These are phyloP conservation scores for Tenthredo distinguenda DNA, from an alignment of 2,888 invertebrate species.

Conservation along the genomic window DNA sequence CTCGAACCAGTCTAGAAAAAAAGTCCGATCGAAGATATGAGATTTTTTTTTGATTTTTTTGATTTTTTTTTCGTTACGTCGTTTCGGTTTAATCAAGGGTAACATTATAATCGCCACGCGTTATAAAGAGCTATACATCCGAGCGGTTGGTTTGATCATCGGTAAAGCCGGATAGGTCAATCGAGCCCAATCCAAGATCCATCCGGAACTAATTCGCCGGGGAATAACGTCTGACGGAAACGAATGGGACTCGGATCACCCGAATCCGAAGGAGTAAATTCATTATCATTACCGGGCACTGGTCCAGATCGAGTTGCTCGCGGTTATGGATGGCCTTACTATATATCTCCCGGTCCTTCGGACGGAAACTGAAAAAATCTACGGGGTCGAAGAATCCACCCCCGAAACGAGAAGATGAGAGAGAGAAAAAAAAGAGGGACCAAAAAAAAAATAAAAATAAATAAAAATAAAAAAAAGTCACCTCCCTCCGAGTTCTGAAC, in stretches of 20 bases:
- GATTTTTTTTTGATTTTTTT: too few species aligned
- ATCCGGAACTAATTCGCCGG: constrained; percentile 17
- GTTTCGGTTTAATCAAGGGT: too few species aligned
- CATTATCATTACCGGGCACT: not conserved
- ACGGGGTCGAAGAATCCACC: not conserved
- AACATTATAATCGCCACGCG: too few species aligned
- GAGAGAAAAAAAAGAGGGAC: not conserved
- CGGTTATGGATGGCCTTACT: not conserved
- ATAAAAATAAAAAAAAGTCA: not conserved
- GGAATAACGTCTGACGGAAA: constrained; percentile 33
- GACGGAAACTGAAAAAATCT: not conserved
- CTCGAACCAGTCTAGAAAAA: too few species aligned
- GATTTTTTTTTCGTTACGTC: too few species aligned
- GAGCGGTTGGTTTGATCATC: not conserved
- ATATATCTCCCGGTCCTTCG: not conserved
- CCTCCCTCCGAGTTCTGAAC: not conserved
- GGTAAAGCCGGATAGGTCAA: constrained; percentile 8
- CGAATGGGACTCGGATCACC: constrained; percentile 18
- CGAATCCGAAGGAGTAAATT: constrained; percentile 23
- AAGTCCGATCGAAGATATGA: too few species aligned
- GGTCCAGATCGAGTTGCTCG: not conserved
- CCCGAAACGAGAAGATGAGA: not conserved
- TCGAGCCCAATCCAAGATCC: constrained; percentile 26
- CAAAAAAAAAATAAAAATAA: not conserved
- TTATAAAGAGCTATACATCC: not conserved